Evolutionary conservation across 2,113 vertebrate species (phyloP), one percentile per base, ranked within the genome.

Genomic region (Anoura caudifer): DNA sequence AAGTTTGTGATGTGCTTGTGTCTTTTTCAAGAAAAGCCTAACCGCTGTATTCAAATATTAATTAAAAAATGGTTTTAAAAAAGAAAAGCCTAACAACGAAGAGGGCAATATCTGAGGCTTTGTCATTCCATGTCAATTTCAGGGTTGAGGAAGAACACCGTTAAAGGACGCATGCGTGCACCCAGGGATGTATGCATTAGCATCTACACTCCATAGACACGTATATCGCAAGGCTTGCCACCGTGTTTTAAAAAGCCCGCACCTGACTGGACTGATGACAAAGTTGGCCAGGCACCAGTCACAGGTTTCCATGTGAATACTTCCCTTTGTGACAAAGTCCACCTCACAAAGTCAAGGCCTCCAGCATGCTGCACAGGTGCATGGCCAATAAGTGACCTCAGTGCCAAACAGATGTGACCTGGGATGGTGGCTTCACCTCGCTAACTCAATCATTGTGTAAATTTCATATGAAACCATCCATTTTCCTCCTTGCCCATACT

Each of bases 361-460:
- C 22, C 85, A 83, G 87, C 47, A 50, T 54, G 61, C 19, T 13
- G 43, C 72, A 13, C 79, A 94, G 90, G 90, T 87, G 38, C 85
- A 70, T 0, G 4, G 31, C 47, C 75, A 26, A 33, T 59, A 54
- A 77, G 80, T 94, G 82, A 91, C 84, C 41, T 80, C 79, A 22
- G 84, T 86, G 24, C 33, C 10, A 52, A 81, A 56, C 38, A 79
- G 86, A 77, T 4, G 0, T 76, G 89, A 72, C 54, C 73, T 31
- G 3, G 10, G 73, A 50, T 47, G 91, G 84, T 82, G 15, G 36
- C 77, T 52, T 87, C 92, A 81, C 59, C 63, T 76, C 20, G 1
- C 72, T 33, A n/a, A 54, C 87, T 92, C 90, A 61, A 17, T 95
- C 92, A 95, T 19, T 61, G 69, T 87, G 47, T 45, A 90, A 38